Evolutionary conservation across 1,140 invertebrate species (phyloP), one percentile per base, ranked within the genome.

Genomic region (Saccostrea echinata): DNA sequence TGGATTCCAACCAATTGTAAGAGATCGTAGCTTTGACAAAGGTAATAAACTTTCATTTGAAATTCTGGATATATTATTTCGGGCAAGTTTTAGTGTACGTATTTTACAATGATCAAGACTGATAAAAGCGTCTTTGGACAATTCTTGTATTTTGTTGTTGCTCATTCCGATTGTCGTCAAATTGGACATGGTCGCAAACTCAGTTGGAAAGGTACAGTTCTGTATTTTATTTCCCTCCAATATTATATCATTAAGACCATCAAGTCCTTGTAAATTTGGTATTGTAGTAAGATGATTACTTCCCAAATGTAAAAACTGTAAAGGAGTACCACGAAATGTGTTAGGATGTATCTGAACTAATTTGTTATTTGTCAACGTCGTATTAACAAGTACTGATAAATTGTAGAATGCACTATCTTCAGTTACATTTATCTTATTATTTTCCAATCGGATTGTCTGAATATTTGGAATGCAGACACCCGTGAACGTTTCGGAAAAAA

Each of bases 1-100:
- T 18, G 92, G 90, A 53, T 92, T 92, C 30, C 24, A 53, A 1
- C 91, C 91, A 53, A 93, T 52, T 86, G 91, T 92, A 24, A 93
- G 61, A 13, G 92, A 93, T 43, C 87, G 84, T 6, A 93, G 88
- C 4, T 85, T 84, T 1, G 21, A 90, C 57, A 92, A 82, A 13
- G 88, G 90, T 1, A 9, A 9, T 64, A 93, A 91, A 35, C 91
- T 88, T 13, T 83, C 86, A 12, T 84, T 18, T 13, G 85, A 88
- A 55, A 92, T 89, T 21, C 85, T 64, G 27, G 76, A 76, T 6
- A 92, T 90, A 21, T 84, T 68, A 55, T 90, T 91, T 68, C 90
- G 88, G 27, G 92, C 88, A 16, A 92, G 80, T 55, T 90, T 90
- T 9, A 93, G 43, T 24, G 86, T 90, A 18, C 88, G 51, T 21